Evolutionary conservation across 2,113 vertebrate species (phyloP).

Genomic region (Stigmatopora argus): DNA sequence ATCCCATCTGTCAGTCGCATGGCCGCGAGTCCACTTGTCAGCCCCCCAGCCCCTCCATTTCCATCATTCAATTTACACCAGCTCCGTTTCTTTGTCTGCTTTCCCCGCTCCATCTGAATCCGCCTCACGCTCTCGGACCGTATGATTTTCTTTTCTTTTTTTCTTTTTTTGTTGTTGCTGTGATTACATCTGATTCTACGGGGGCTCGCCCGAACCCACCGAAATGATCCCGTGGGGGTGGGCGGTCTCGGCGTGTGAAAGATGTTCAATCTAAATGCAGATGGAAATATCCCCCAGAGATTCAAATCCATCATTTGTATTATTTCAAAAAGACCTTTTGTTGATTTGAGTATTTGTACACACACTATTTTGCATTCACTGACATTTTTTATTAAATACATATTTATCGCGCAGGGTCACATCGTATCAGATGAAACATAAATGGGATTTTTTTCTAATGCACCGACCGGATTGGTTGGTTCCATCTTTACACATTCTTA

Average conservation of each 20-base stretch:
- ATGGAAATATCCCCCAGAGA: slow-evolving; percentile 49
- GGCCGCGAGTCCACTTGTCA: slow-evolving; percentile 27
- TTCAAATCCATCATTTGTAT: slow-evolving; percentile 37
- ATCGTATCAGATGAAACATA: not conserved
- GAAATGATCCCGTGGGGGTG: slow-evolving; percentile 40
- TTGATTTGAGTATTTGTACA: slow-evolving; percentile 4
- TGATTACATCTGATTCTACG: slow-evolving; percentile 52
- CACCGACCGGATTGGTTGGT: not conserved
- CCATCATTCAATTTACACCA: slow-evolving; percentile 23
- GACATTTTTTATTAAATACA: slow-evolving; percentile 6
- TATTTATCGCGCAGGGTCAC: not conserved
- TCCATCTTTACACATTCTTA: not conserved
- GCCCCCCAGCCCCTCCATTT: slow-evolving; percentile 21
- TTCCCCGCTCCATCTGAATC: not conserved
- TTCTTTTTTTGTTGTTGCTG: not conserved
- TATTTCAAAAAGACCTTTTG: slow-evolving; percentile 29
- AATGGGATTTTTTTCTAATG: not conserved
- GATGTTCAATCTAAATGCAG: slow-evolving; percentile 66
- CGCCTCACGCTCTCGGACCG: slow-evolving; percentile 5
- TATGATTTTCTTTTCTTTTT: slow-evolving; percentile 13
- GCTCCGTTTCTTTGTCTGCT: not conserved
- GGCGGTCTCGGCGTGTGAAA: slow-evolving; percentile 42
- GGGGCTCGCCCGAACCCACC: slow-evolving; percentile 10
- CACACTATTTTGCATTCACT: slow-evolving; percentile 12
- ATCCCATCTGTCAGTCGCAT: slow-evolving; percentile 46